Evolutionary conservation across 1,140 invertebrate species (phyloP).

Genomic region (Lethrus apterus): DNA sequence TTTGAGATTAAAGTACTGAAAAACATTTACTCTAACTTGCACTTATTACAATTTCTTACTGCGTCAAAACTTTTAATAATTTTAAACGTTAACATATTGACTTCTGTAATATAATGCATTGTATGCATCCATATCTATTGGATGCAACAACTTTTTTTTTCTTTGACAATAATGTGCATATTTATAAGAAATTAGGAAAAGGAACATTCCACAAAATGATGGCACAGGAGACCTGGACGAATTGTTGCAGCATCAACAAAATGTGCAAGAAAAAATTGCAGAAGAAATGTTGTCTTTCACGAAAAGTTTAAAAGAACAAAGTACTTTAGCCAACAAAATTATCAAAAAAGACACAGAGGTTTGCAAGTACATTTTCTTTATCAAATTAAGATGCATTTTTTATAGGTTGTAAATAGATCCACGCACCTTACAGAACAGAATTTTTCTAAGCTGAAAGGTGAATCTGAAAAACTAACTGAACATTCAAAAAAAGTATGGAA

Average conservation of each 20-base stretch:
- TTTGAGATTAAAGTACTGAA: too few species aligned
- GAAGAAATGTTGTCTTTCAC: constrained; percentile 88
- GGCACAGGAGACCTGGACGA: constrained; percentile 65
- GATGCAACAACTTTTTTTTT: too few species aligned
- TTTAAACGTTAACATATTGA: too few species aligned
- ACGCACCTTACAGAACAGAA: constrained; percentile 73
- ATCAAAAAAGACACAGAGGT: constrained; percentile 82
- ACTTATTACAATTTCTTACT: too few species aligned
- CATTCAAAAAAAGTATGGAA: constrained; percentile 83
- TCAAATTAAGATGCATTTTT: constrained; percentile 20
- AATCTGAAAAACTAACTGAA: constrained; percentile 73
- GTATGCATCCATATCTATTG: too few species aligned
- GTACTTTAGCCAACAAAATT: constrained; percentile 73
- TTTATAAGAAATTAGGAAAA: constrained; percentile 11
- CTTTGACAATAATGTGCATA: too few species aligned
- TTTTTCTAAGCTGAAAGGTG: constrained; percentile 63
- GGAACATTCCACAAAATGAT: constrained; percentile 22
- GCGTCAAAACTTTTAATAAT: too few species aligned
- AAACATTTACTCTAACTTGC: too few species aligned
- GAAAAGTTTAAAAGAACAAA: constrained; percentile 82
- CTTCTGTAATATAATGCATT: too few species aligned
- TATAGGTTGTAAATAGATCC: constrained; percentile 65
- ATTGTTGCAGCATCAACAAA: constrained; percentile 75
- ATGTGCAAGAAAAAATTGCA: constrained; percentile 84
- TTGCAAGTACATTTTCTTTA: constrained; percentile 15